Base-by-base conservation (phyloP, 2,113 vertebrate genomes). In the Phalacrocorax carbo region DNA sequence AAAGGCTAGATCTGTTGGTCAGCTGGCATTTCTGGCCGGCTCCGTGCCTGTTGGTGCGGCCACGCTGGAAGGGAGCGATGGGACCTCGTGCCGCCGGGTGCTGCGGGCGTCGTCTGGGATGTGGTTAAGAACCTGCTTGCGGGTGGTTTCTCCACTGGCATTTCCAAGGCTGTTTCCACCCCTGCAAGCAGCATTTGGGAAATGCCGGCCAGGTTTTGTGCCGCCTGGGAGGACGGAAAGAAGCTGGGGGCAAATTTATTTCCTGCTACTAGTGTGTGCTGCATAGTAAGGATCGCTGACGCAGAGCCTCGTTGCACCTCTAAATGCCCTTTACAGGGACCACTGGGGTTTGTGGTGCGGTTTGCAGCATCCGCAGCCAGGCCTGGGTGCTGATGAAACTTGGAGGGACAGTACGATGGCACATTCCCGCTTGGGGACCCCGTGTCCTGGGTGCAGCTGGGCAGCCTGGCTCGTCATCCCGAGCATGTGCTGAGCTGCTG, bases 41-140 rank as follows among this genome's bases (percentile, higher is more conserved):
- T 52, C 36, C 1, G 5, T 0, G 4, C 14, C 40, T 32, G 20
- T 17, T 48, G 82, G 75, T 13, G 0, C 1, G 4, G 64, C 78
- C 38, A 2, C 1, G 15, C 73, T 44, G 68, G 72, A 30, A n/a
- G 30, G 52, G n/a, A 79, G 25, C 1, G 21, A 26, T 26, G 34
- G 57, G 57, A 82, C 51, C 76, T 81, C 9, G 3, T 32, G 38
- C 62, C 58, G 27, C 21, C 1, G 18, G n/a, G 20, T 40, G 64
- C 81, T 86, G 70, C 1, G 0, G 19, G 61, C 1, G 3, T 64
- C 27, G 38, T 65, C 38, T 17, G 26, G 57, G 65, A 7, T 23
- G 65, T 30, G 49, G 42, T 61, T 72, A 49, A 71, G 44, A 36
- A 72, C 49, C 29, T 30, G 9, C 70, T 82, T 6, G 5, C 15